Conservation (phyloP, 2,113 vertebrate genomes). For the Hippopotamus amphibius region DNA sequence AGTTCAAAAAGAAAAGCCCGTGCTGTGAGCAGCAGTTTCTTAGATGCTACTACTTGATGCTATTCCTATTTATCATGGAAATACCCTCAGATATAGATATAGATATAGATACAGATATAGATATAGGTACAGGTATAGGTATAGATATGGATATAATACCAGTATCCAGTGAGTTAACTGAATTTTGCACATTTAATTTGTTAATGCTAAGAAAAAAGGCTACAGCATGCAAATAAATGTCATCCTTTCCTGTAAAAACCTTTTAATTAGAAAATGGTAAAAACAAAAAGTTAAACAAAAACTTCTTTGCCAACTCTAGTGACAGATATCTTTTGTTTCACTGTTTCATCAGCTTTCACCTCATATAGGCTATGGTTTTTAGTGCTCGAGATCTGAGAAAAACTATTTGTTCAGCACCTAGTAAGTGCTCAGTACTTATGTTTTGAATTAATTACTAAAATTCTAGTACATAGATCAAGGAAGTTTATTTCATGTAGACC, state of each 20-base stretch:
- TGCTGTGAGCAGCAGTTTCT: neutral
- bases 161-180: neutral
- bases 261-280: neutral
- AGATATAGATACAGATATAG: no score
- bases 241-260: neutral
- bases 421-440: neutral
- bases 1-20: neutral
- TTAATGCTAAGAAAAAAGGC: neutral
- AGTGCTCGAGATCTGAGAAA: neutral
- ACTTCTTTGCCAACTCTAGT: neutral
- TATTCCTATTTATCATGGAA: neutral
- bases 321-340: neutral
- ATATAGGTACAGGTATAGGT: no score
- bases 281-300: neutral
- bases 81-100: neutral
- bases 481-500: neutral
- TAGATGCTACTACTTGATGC: neutral
- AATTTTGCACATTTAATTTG: neutral
- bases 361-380: neutral
- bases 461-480: neutral
- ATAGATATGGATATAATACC: neutral
- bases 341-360: neutral
- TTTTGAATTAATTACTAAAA: neutral
- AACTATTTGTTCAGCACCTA: neutral
- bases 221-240: neutral